These are phyloP conservation scores for Allacma fusca DNA, from an alignment of 2,888 invertebrate species.

Conservation along the genomic window DNA sequence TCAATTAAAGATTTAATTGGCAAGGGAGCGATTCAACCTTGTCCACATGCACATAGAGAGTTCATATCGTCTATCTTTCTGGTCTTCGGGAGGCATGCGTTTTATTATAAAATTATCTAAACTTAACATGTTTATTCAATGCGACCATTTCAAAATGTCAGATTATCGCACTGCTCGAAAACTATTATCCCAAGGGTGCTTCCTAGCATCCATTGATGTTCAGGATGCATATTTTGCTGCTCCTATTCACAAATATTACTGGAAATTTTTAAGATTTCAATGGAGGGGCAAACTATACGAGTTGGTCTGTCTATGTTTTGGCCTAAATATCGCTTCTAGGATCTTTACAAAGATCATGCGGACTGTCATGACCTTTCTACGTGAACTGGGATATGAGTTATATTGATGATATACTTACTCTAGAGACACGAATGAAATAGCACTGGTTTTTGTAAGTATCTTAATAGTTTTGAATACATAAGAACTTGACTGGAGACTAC, in stretches of 20 bases:
- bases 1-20: not conserved
- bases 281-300: constrained; percentile 14
- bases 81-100: constrained; percentile 2
- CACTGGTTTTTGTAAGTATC: too few species aligned
- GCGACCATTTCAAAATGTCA: constrained; percentile 33
- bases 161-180: constrained; percentile 24
- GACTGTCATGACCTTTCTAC: too few species aligned
- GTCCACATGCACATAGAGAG: not conserved
- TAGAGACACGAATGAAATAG: too few species aligned
- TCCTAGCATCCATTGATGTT: constrained; percentile 23
- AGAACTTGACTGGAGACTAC: too few species aligned
- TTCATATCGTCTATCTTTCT: constrained; percentile 34
- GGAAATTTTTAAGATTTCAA: constrained; percentile 23
- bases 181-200: constrained; percentile 16
- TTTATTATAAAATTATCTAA: constrained; percentile 36
- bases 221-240: constrained; percentile 33
- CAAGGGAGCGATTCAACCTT: not conserved
- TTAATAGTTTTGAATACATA: too few species aligned
- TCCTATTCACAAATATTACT: not conserved
- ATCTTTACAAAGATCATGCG: constrained; percentile 34
- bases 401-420: too few species aligned
- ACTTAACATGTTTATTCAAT: constrained; percentile 22
- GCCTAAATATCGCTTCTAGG: constrained; percentile 14
- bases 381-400: too few species aligned
- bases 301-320: constrained; percentile 32